A percentile compares a stretch with the other conserved stretches of the same genome.
phyloP scores from a whole-genome alignment of 1,140 invertebrate genomes.

The Lepeophtheirus salmonis region DNA sequence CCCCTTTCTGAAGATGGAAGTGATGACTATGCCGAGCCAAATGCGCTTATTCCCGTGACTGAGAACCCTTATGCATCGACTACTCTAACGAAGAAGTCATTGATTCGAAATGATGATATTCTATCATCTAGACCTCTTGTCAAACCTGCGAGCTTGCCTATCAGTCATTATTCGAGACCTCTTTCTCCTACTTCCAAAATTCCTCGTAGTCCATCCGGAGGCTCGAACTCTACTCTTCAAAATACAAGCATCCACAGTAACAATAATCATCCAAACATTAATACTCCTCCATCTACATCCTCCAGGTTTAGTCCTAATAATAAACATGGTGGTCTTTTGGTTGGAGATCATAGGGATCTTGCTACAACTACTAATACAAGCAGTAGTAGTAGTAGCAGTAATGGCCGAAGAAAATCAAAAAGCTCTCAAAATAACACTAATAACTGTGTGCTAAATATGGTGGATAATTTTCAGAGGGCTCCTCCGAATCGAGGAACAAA shows the following conservation, averaged over 20 bases:
- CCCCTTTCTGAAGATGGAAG: background rate
- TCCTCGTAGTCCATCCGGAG: background rate
- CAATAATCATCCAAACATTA: background rate
- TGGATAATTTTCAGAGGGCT: no score
- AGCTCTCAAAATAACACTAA: no score
- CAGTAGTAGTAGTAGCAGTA: background rate
- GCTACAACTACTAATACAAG: no score
- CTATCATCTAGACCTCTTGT: background rate
- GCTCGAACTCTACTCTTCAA: background rate
- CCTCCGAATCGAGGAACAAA: background rate
- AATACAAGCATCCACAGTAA: background rate
- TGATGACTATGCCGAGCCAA: constrained; percentile 15
- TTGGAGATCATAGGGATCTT: no score
- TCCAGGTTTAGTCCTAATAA: background rate
- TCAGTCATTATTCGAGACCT: background rate
- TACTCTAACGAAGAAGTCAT: background rate
- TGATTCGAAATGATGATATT: background rate
- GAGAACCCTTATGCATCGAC: background rate
- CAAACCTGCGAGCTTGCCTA: background rate
- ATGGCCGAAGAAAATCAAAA: no score
- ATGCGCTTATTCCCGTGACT: background rate
- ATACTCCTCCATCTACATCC: background rate
- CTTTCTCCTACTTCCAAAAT: background rate
- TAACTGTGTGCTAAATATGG: no score
- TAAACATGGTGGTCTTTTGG: background rate